Base-by-base conservation (phyloP, 2,113 vertebrate genomes). In the Arothron firmamentum region DNA sequence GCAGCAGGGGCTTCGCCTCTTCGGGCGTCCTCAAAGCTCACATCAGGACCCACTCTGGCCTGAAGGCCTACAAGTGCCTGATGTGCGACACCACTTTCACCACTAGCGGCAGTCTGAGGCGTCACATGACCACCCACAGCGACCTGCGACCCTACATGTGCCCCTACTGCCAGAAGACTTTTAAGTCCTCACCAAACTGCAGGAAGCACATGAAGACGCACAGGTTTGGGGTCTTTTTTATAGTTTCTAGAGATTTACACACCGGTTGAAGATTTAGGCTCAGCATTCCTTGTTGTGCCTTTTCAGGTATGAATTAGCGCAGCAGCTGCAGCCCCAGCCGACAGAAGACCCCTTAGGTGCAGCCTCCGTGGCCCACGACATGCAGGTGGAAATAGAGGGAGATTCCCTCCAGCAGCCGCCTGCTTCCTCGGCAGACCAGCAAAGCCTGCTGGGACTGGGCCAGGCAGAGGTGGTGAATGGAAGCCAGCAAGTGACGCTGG, bases 171-270 rank as follows among this genome's bases (percentile, higher is more conserved):
- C 96, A 99, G 76, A 99, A 98, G 76, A 99, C 97, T 2, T 99
- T 99, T 80, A 99, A 99, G 91, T 99, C 96, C 0, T 95, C 95
- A 0, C 90, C 98, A 8, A 99, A 98, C 77, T 99, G 97, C 86
- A 95, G 96, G 83, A 99, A 99, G 69, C 97, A 99, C 88, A 99
- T 99, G 96, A 99, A 97, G 82, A 99, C 96, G 6, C 97, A 99
- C 58, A 94, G 96, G 97, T 88, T 62, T 47, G 70, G 21, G 43
- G 0, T 6, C 18, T 50, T 3, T 48, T 31, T 19, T 17, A 3
- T 38, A 12, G 34, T 38, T 38, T 38, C 34, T 38, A 12, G 9
- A 11, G 9, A 38, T 38, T 38, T 38, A 9, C 9, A 38, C 1
- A 10, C 34, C 34, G 2, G 34, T 38, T 38, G 10, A 38, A 9